Evolutionary conservation across 2,888 invertebrate species (phyloP).

Genomic region (Eristalis tenax): DNA sequence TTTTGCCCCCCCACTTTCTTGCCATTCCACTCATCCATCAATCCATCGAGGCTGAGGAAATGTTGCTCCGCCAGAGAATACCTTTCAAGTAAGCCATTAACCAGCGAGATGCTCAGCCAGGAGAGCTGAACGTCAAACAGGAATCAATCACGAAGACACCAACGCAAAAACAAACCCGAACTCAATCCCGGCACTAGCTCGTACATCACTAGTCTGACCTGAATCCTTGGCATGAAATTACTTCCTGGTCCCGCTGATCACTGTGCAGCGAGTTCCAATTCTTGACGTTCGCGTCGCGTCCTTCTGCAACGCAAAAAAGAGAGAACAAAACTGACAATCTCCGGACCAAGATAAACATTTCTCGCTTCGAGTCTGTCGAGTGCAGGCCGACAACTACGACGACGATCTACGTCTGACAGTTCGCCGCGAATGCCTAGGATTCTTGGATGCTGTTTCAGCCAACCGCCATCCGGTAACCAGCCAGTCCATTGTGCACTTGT

Average conservation of each 20-base stretch:
- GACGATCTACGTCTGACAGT: constrained; percentile 30
- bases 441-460: constrained; percentile 33
- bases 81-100: constrained; percentile 29
- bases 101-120: constrained; percentile 7
- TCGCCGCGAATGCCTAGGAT: constrained; percentile 49
- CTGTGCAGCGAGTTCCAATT: constrained; percentile 28
- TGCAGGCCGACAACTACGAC: background rate
- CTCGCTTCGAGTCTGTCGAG: constrained; percentile 11
- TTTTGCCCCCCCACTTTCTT: background rate
- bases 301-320: background rate
- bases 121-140: constrained; percentile 13
- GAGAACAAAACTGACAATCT: constrained; percentile 26
- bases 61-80: background rate
- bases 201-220: constrained; percentile 43
- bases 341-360: constrained; percentile 46
- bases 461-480: background rate
- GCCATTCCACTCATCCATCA: background rate
- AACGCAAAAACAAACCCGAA: constrained; percentile 6
- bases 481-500: constrained; percentile 49
- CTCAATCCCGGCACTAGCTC: background rate
- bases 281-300: constrained; percentile 9
- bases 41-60: background rate
- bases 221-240: constrained; percentile 31
- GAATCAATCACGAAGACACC: constrained; percentile 31
- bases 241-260: constrained; percentile 51